phyloP scores from a whole-genome alignment of 2,113 vertebrate species.

The Myrmophylax atrothorax region DNA sequence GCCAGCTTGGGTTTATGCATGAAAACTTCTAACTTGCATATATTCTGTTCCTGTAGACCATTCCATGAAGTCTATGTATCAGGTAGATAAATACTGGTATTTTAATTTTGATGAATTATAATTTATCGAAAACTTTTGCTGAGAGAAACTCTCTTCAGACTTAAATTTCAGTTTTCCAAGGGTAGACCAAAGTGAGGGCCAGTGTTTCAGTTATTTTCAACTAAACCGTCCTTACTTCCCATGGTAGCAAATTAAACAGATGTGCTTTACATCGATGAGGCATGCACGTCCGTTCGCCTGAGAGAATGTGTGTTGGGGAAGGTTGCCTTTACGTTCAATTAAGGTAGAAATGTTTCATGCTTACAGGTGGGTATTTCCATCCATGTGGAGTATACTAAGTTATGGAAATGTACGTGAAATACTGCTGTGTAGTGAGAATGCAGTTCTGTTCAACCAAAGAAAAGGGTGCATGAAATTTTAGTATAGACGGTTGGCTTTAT shows the following conservation, averaged over 20 bases:
- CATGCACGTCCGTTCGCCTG: accelerated
- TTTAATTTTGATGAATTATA: neutral
- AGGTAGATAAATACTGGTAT: neutral
- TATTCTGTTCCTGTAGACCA: neutral
- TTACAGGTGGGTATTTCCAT: constrained; percentile 73
- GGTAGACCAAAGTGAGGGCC: neutral
- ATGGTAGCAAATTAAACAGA: accelerated
- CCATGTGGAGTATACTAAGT: constrained; percentile 63
- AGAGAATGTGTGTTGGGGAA: neutral
- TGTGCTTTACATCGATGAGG: neutral
- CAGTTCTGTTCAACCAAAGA: constrained; percentile 66
- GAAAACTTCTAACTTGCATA: neutral
- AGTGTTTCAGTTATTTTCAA: neutral
- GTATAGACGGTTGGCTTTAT: constrained; percentile 75
- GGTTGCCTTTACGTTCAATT: constrained; percentile 69
- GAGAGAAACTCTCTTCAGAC: neutral
- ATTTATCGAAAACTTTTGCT: neutral
- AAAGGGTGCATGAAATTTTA: constrained; percentile 77
- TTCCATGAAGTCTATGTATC: neutral
- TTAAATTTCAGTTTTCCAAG: neutral
- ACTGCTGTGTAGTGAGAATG: constrained; percentile 61
- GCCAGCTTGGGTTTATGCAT: neutral
- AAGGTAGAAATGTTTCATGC: constrained; percentile 44
- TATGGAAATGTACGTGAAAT: constrained; percentile 72
- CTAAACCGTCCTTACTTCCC: neutral